Evolutionary conservation across 2,113 vertebrate genomes (phyloP), one percentile per base, ranked within the genome.

Genomic region (Taxidea taxus): DNA sequence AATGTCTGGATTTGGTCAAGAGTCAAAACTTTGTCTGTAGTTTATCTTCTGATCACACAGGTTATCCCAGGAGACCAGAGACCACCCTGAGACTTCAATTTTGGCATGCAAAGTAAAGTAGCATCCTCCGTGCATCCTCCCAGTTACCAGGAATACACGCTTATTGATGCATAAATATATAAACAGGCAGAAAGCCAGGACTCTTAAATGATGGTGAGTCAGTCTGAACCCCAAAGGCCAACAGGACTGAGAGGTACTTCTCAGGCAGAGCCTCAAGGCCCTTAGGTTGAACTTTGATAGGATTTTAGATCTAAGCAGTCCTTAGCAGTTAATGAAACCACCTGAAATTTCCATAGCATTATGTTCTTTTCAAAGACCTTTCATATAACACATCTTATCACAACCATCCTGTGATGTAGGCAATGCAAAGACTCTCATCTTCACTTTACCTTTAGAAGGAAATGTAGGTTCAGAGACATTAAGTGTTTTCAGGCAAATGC

Each of bases 1-100:
- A 97, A 94, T 62, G 81, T 91, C 85, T 97, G 60, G n/a, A 44
- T 98, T 97, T 98, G 96, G 98, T 97, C 92, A 97, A 97, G 95
- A 98, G 92, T 97, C 97, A 97, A 97, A 97, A 97, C 77, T 94
- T 93, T 70, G 94, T 97, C 87, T 97, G 88, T 66, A 93, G 94
- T 95, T 97, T 97, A 97, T 97, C 97, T 96, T 96, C 80, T 94
- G 51, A 98, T 97, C 60, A 0, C 60, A 44, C 42, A 42, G 51
- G 72, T 98, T 97, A 97, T 93, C 82, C 90, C 62, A 72, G 87
- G 95, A 97, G 90, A 94, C 58, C 82, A 68, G n/a, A 97, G 97
- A 97, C 98, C 97, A 98, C 97, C 98, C 96, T 21, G 95, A 97
- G 85, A 91, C 72, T 97, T 96, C 16, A 88, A 2, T 78, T 95